phyloP scores from a whole-genome alignment of 2,797 vertebrate genomes.

The Syngnathus rostellatus region DNA sequence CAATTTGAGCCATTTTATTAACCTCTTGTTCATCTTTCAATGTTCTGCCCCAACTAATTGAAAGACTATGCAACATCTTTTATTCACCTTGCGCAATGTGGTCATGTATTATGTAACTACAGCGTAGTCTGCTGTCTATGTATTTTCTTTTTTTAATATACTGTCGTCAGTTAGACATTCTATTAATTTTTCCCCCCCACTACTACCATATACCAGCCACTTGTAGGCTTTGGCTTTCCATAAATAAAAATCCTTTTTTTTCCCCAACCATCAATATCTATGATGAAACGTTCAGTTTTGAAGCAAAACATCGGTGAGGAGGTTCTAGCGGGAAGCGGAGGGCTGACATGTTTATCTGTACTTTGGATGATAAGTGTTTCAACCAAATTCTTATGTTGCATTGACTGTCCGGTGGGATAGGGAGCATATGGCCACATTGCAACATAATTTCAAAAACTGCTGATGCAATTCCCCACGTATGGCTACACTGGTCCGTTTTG shows the following conservation, averaged over 20 bases:
- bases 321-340: background rate
- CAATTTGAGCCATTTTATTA: too few relatives aligned
- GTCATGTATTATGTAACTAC: too few relatives aligned
- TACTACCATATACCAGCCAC: too few relatives aligned
- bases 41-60: too few relatives aligned
- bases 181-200: too few relatives aligned
- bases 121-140: too few relatives aligned
- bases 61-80: too few relatives aligned
- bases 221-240: background rate
- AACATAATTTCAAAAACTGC: slow-evolving; percentile 37
- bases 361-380: slow-evolving; percentile 35
- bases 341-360: slow-evolving; percentile 37
- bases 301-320: background rate
- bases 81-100: too few relatives aligned
- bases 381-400: slow-evolving; percentile 22
- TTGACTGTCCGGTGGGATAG: slow-evolving; percentile 28
- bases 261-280: background rate
- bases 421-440: slow-evolving; percentile 52
- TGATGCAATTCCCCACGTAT: slow-evolving; percentile 14
- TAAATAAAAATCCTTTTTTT: background rate
- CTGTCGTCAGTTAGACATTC: too few relatives aligned
- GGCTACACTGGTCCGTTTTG: slow-evolving; percentile 20
- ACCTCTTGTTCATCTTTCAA: too few relatives aligned
- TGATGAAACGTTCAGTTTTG: background rate
- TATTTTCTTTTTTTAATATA: background rate